Percentiles rank a stretch among this genome's conserved stretches.
Conservation (phyloP, 2,888 invertebrate genomes). For the Neoitamus cyanurus region DNA sequence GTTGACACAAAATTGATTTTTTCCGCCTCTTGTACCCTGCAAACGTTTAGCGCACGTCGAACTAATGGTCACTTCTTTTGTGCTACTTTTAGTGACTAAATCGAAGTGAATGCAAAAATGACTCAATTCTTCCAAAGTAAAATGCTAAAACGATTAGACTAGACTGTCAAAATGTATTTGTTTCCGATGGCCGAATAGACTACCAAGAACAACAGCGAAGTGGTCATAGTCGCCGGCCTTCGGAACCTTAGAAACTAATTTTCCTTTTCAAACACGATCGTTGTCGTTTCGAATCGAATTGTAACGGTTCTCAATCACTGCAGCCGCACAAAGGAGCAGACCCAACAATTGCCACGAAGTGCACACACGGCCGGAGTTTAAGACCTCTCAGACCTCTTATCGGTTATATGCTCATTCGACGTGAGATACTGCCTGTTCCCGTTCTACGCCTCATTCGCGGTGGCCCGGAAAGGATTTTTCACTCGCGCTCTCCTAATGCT, state of each 20-base stretch:
- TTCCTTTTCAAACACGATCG: background rate
- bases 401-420: background rate
- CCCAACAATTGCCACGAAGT: background rate
- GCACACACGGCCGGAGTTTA: background rate
- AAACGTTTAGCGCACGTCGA: no score
- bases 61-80: no score
- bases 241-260: background rate
- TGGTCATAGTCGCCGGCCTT: no score
- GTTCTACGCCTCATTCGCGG: background rate
- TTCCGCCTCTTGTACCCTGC: no score
- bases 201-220: no score
- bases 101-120: no score
- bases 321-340: background rate
- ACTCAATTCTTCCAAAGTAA: no score
- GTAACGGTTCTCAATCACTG: background rate
- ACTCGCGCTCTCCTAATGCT: background rate
- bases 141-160: no score
- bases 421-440: background rate
- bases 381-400: background rate
- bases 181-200: no score
- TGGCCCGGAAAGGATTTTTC: constrained; percentile 19
- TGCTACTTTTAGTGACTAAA: no score
- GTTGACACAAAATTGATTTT: no score
- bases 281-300: background rate
- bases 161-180: no score